Base-by-base conservation (phyloP, 1,140 invertebrate species). In the Papilio polyxenes region DNA sequence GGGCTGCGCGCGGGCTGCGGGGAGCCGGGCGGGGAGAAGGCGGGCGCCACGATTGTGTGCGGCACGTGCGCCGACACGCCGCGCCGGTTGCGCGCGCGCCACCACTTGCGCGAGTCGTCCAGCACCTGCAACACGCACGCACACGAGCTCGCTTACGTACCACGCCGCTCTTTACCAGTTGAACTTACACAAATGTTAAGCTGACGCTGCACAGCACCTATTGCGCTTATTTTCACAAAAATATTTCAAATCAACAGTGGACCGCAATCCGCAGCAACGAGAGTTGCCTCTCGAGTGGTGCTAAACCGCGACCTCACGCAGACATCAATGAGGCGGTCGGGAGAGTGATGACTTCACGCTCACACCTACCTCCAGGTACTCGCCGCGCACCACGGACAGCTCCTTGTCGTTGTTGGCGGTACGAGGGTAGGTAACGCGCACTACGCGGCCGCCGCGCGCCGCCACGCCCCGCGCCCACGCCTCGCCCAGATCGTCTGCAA, bases 351-450 rank as follows among this genome's bases (percentile, higher is more conserved):
- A 48, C n/a, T 17, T 76, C 91, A n/a, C 56, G 7, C n/a, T 4
- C 17, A 1, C 17, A n/a, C 56, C 7, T 17, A 98, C 98, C 96
- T 99, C 98, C 23, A 99, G 95, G 92, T 98, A 98, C 95, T 99
- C 99, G 84, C 99, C 99, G 84, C 98, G 96, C 53, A 98, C 96
- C 0, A 99, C 98, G 23, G 98, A 99, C 78, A 99, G 95, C 92
- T 99, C 99, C 93, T 99, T 99, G 91, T 99, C 97, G 93, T 99
- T 99, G 95, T 99, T 99, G n/a, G 98, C 98, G 6, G 98, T 98
- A 83, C 98, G 95, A 1, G 98, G 98, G 95, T 99, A 99, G 53
- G 98, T 98, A 37, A 99, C 98, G 92, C 98, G 97, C 53, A 99
- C 98, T 80, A 99, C 96, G 92, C 98, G 97, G 11, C 97, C 97